phyloP scores from a whole-genome alignment of 2,113 vertebrate genomes.

The Neotoma lepida region DNA sequence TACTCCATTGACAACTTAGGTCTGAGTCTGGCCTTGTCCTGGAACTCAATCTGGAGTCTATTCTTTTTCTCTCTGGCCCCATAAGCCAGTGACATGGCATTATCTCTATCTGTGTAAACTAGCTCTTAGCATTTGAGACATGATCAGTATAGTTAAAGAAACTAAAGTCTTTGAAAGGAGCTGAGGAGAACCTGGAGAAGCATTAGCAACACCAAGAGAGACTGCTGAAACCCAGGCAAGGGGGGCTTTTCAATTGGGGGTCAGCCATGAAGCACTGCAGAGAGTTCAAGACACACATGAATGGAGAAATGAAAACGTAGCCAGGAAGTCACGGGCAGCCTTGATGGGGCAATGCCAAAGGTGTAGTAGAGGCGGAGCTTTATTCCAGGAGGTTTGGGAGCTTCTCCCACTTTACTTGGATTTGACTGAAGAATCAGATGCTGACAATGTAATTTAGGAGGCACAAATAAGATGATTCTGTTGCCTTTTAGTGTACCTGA shows the following conservation, averaged over 20 bases:
- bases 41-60: background rate
- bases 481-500: background rate
- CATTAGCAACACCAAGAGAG: background rate
- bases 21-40: background rate
- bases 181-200: background rate
- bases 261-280: background rate
- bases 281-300: background rate
- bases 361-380: background rate
- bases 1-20: background rate
- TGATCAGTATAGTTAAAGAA: background rate
- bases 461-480: background rate
- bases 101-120: background rate
- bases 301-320: background rate
- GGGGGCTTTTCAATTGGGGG: background rate
- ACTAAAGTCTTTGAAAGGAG: background rate
- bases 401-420: background rate
- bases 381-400: background rate
- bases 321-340: background rate
- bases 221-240: background rate
- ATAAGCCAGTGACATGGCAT: background rate
- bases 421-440: background rate
- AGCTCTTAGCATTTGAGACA: background rate
- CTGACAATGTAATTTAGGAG: background rate
- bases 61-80: background rate
- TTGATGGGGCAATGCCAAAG: background rate